Evolutionary conservation across 2,888 invertebrate genomes (phyloP), one percentile per base, ranked within the genome.

Genomic region (Harpalus rubripes): DNA sequence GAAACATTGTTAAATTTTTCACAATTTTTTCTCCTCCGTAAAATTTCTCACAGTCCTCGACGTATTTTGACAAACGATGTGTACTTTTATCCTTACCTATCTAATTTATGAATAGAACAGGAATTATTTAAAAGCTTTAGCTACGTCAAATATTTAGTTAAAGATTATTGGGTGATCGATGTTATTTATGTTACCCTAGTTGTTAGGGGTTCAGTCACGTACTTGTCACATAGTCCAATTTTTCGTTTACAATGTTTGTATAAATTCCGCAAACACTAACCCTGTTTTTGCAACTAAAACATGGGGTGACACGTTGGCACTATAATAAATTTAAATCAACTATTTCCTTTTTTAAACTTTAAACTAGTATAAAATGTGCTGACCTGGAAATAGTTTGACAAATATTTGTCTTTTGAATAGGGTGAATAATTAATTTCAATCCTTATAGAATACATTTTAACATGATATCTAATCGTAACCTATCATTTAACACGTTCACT

Each of bases 91-190:
- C 32, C 68, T 68, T 68, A 68, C 68, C 68, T 68, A 63, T 63
- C 15, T 68, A 68, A 68, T 68, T 68, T 68, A 68, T 68, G 26
- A 68, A 68, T 68, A 68, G 68, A 39, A 26, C 18, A 8, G 39
- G 39, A 68, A 39, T 68, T 68, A 68, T 39, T 32, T n/a, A 39
- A 63, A 68, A 39, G 68, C 68, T 68, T 22, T 39, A 22, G 39
- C 6, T 32, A 12, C 22, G 4, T 32, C 68, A 68, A 68, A 68
- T 68, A 68, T 68, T 68, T 68, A 68, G 68, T 39, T 39, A 68
- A 68, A 39, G 68, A 68, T 68, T 68, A 68, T 63, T 68, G 68
- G 32, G 39, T 68, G 68, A 68, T 68, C 39, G 68, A 39, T 68
- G n/a, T n/a, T 26, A 68, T 68, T 68, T 39, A 10, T 26, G 10